Conservation (phyloP, 2,797 vertebrate genomes). For the Anguilla pacifica region DNA sequence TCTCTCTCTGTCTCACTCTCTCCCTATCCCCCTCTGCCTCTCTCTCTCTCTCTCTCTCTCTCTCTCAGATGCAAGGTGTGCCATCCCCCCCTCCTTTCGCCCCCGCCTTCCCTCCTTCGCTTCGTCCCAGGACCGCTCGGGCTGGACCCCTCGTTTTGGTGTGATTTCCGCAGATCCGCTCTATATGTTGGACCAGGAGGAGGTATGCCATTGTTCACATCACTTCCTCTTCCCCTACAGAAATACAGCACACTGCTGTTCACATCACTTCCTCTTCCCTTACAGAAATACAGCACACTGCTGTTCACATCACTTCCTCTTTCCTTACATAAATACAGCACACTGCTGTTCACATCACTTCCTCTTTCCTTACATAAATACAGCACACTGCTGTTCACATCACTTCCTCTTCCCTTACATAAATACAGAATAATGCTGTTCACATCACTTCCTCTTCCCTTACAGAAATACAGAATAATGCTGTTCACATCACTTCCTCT, state of each 20-base stretch:
- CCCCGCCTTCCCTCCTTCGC: slow-evolving; percentile 80
- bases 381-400: no score
- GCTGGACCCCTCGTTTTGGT: slow-evolving; percentile 84
- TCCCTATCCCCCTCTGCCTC: not conserved
- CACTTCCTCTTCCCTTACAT: no score
- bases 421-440: no score
- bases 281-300: no score
- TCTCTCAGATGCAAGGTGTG: slow-evolving; percentile 76
- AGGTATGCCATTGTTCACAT: slow-evolving; percentile 70
- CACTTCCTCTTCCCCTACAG: not conserved
- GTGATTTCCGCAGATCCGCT: slow-evolving; percentile 89
- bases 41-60: slow-evolving; percentile 10
- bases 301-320: no score
- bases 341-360: no score
- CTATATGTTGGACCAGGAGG: slow-evolving; percentile 96
- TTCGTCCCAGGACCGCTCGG: slow-evolving; percentile 69
- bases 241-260: not conserved
- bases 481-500: no score
- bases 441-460: no score
- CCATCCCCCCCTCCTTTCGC: slow-evolving; percentile 76
- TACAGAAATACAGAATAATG: no score
- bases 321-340: no score
- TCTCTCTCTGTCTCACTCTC: not conserved
- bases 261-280: no score
- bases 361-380: no score